Evolutionary conservation across 2,113 vertebrate genomes (phyloP).

Genomic region (Rissa tridactyla): DNA sequence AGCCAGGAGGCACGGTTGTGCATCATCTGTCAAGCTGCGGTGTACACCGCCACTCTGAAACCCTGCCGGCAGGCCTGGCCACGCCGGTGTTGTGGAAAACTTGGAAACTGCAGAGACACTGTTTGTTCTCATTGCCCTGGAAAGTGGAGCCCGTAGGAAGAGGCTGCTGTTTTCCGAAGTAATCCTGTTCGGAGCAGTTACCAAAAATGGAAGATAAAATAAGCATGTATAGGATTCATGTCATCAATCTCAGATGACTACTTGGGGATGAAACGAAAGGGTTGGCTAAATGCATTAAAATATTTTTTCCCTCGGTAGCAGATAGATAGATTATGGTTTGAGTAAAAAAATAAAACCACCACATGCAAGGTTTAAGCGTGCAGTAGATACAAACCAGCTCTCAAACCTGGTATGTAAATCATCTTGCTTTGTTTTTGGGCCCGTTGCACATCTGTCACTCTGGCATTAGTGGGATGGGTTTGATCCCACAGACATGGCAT

Average conservation of each 20-base stretch:
- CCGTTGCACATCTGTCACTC: background rate
- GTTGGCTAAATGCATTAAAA: slow-evolving; percentile 28
- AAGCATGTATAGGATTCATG: background rate
- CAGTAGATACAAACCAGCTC: slow-evolving; percentile 23
- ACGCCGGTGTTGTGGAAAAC: background rate
- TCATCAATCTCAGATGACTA: background rate
- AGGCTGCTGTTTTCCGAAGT: background rate
- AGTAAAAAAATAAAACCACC: slow-evolving; percentile 10
- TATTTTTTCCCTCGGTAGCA: slow-evolving; percentile 50
- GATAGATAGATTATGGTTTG: slow-evolving; percentile 47
- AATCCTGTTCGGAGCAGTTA: background rate
- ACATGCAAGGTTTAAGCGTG: background rate
- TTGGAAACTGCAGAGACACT: background rate
- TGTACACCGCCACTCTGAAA: background rate
- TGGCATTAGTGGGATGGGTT: background rate
- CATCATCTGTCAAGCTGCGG: background rate
- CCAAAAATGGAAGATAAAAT: slow-evolving; percentile 10
- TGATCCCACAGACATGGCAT: background rate
- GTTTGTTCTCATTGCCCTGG: background rate
- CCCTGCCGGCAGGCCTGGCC: background rate
- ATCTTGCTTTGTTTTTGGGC: background rate
- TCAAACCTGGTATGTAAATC: background rate
- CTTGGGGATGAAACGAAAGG: background rate
- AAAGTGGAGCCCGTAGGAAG: background rate
- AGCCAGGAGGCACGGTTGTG: background rate